These are phyloP conservation scores for Anthoscopus minutus DNA, from an alignment of 2,113 vertebrate species.

Conservation along the genomic window DNA sequence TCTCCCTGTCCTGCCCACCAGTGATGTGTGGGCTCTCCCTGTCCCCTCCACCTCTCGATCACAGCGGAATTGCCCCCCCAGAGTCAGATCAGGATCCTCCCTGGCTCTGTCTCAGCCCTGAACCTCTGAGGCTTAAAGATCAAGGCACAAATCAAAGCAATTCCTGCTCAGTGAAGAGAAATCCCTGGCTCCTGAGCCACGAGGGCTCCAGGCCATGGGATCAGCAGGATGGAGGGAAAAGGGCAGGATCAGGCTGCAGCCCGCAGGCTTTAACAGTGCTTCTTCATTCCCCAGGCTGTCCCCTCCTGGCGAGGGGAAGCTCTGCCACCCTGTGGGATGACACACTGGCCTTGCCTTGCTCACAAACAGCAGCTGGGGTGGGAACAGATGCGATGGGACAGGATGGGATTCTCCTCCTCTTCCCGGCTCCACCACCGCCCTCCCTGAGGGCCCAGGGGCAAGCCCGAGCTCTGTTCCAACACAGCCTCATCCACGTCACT, in stretches of 20 bases:
- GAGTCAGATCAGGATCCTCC: neutral
- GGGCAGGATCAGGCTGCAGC: neutral
- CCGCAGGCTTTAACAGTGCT: neutral
- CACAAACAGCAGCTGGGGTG: neutral
- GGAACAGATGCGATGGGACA: neutral
- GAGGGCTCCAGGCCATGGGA: neutral
- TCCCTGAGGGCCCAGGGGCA: neutral
- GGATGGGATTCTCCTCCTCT: neutral
- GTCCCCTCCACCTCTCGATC: neutral
- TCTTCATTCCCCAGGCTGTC: neutral
- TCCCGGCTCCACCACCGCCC: accelerated
- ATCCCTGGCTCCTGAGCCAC: neutral
- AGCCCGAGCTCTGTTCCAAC: neutral
- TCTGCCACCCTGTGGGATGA: neutral
- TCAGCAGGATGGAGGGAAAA: neutral
- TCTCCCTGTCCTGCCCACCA: neutral
- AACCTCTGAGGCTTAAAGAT: neutral
- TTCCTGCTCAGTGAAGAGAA: neutral
- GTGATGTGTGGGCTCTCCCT: accelerated
- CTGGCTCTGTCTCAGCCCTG: neutral
- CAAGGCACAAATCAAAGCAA: neutral
- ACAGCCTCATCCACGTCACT: neutral
- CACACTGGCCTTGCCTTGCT: neutral
- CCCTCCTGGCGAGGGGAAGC: neutral
- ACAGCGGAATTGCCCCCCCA: neutral